Evolutionary conservation across 2,113 vertebrate genomes (phyloP).

Genomic region (Platysteira castanea): DNA sequence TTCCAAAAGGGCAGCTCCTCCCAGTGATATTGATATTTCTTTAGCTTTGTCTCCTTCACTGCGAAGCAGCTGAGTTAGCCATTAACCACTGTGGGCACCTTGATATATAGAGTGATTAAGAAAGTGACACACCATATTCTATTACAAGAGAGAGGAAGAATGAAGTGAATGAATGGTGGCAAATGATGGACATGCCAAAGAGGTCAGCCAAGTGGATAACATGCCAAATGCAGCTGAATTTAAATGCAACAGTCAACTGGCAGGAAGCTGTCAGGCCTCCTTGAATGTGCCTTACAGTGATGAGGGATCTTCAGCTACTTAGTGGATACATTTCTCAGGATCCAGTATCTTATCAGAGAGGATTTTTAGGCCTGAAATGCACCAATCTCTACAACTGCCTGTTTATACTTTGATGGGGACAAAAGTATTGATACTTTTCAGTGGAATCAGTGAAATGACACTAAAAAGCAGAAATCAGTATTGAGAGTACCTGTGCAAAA

Average conservation of each 20-base stretch:
- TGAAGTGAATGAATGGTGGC: neutral
- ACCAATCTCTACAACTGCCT: neutral
- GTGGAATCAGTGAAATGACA: neutral
- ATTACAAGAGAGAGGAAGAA: neutral
- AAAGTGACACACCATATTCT: neutral
- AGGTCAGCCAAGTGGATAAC: neutral
- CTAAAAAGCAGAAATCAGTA: neutral
- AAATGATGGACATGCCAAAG: neutral
- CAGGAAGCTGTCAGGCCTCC: neutral
- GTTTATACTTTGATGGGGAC: neutral
- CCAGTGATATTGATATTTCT: neutral
- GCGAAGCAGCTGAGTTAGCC: neutral
- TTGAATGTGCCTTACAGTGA: neutral
- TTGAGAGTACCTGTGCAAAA: constrained; percentile 87
- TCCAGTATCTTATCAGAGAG: neutral
- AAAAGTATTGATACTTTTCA: neutral
- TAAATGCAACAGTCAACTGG: neutral
- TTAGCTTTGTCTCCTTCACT: neutral
- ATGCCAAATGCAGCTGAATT: neutral
- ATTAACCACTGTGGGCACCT: neutral
- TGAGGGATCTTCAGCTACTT: neutral
- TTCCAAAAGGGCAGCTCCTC: neutral
- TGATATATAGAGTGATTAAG: neutral
- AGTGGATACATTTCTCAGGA: neutral
- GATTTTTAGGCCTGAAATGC: neutral